Evolutionary conservation across 2,888 invertebrate genomes (phyloP).

Genomic region (Eledona agricola): DNA sequence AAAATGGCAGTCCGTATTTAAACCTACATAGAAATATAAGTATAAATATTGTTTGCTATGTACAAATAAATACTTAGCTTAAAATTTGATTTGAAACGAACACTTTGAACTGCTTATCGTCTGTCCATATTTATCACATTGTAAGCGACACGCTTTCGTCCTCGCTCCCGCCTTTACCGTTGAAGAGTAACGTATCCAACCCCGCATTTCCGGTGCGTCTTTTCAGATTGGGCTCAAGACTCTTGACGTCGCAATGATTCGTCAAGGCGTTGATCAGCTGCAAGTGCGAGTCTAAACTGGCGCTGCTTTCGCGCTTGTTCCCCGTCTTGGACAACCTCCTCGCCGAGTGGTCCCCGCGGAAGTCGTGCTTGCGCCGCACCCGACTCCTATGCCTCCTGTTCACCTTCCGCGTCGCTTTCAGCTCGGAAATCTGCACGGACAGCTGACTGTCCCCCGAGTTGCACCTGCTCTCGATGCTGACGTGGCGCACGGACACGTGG

Average conservation of each 20-base stretch:
- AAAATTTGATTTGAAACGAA: too few species aligned
- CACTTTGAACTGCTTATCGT: slow-evolving; percentile 56
- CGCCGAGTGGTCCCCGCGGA: slow-evolving; percentile 52
- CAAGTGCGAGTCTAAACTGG: slow-evolving; percentile 83
- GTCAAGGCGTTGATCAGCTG: slow-evolving; percentile 72
- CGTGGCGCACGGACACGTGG: slow-evolving; percentile 76
- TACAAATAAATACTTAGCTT: too few species aligned
- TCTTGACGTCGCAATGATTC: slow-evolving; percentile 64
- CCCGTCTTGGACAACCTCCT: slow-evolving; percentile 53
- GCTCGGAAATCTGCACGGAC: slow-evolving; percentile 84
- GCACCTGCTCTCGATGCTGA: slow-evolving; percentile 85
- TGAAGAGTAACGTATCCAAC: slow-evolving; percentile 62
- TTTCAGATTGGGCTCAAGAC: slow-evolving; percentile 67
- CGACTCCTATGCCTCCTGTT: slow-evolving; percentile 43
- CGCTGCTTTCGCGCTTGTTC: slow-evolving; percentile 69
- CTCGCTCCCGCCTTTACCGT: slow-evolving; percentile 55
- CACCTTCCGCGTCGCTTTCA: slow-evolving; percentile 78
- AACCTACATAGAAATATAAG: too few species aligned
- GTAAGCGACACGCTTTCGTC: slow-evolving; percentile 62
- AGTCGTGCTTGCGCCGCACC: slow-evolving; percentile 49
- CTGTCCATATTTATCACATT: too few species aligned
- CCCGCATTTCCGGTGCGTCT: slow-evolving; percentile 64
- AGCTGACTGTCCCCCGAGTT: slow-evolving; percentile 90
- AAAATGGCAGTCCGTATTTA: too few species aligned
- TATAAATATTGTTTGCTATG: too few species aligned